phyloP scores from a whole-genome alignment of 2,113 vertebrate species.

The Echinops telfairi region DNA sequence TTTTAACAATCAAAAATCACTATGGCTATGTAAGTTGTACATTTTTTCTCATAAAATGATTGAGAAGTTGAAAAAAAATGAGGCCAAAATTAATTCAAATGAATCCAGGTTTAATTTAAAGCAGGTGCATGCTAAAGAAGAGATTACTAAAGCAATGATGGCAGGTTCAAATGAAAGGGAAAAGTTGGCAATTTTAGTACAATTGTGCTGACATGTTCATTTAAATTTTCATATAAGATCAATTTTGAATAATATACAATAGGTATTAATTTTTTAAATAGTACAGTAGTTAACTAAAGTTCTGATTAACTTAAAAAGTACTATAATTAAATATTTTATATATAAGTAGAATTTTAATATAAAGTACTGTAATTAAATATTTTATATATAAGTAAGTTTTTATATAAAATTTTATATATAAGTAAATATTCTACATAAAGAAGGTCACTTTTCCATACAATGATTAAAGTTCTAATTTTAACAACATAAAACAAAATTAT shows the following conservation, averaged over 20 bases:
- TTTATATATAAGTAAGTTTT: no score
- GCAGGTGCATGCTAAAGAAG: constrained; percentile 31
- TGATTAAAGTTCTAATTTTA: constrained; percentile 43
- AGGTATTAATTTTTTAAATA: constrained; percentile 50
- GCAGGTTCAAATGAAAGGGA: constrained; percentile 13
- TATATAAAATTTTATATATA: no score
- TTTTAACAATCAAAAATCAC: constrained; percentile 42
- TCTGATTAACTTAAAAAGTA: constrained; percentile 47
- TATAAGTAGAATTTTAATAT: no score
- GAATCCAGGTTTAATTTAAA: constrained; percentile 60
- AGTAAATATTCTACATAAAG: constrained; percentile 9
- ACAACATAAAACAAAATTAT: constrained; percentile 33
- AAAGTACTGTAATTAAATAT: no score
- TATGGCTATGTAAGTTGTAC: constrained; percentile 6
- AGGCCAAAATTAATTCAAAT: constrained; percentile 58
- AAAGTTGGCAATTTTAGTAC: constrained; percentile 50
- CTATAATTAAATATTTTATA: not conserved
- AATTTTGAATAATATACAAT: constrained; percentile 9
- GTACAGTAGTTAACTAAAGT: constrained; percentile 48
- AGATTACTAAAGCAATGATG: not conserved
- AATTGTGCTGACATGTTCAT: constrained; percentile 19
- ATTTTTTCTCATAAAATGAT: constrained; percentile 30
- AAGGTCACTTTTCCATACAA: not conserved
- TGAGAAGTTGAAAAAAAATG: constrained; percentile 30
- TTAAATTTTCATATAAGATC: constrained; percentile 38